Evolutionary conservation across 2,113 vertebrate species (phyloP), one percentile per base, ranked within the genome.

Genomic region (Carassius auratus): DNA sequence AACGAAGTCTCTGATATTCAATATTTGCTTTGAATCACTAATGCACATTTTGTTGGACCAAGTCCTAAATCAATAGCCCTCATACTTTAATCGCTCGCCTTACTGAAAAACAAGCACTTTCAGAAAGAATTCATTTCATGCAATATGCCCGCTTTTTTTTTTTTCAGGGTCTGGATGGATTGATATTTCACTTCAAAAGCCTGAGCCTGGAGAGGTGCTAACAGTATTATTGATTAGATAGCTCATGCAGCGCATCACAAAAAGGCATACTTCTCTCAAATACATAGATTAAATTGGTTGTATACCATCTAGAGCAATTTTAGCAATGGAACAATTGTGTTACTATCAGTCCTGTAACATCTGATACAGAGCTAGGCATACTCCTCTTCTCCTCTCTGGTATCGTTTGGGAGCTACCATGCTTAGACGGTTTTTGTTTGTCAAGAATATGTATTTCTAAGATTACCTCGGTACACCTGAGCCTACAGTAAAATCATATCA

Each of bases 1-100:
- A 83, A 59, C 26, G 59, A 55, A 71, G 21, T 26, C 42, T 5
- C 21, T 55, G 33, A 80, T 80, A 71, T 50, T 79, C 7, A 21
- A 48, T 50, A 33, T 84, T 62, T 61, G 36, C 52, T 84, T 78
- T 74, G 66, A 83, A 87, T 80, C 30, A 87, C 57, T 74, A 87
- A 87, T 55, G 68, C 42, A 84, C 26, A 36, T 45, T 36, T 84
- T 59, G 14, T 84, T 33, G 42, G 21, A 42, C 30, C n/a, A 64
- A 80, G 57, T 61, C 64, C 71, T 45, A 59, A 79, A 84, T 73
- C 81, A 50, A 62, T 80, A 68, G 55, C 17, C 77, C 62, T 17
- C 15, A 80, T 62, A 59, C 69, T 80, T 75, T 57, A 84, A 84
- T 81, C 76, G 17, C 42, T 6, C 5, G n/a, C 52, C 76, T 50